Percentiles rank a stretch among this genome's conserved stretches.
These are phyloP conservation scores for Phocoena phocoena DNA, from an alignment of 2,113 vertebrate genomes.

Conservation along the genomic window DNA sequence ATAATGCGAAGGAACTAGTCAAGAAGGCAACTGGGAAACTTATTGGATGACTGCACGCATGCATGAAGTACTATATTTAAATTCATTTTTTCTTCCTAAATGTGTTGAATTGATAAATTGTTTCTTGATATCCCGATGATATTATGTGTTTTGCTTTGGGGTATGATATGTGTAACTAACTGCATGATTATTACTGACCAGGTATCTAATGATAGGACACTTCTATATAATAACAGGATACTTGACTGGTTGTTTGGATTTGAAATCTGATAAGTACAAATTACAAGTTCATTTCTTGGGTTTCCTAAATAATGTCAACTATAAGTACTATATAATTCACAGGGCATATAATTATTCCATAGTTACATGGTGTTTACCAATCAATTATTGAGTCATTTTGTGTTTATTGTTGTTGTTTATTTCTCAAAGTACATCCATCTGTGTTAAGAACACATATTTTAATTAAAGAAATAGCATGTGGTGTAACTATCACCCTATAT, in stretches of 20 bases:
- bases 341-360: slow-evolving; percentile 71
- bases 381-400: slow-evolving; percentile 71
- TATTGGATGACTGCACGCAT: background rate
- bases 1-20: background rate
- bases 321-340: slow-evolving; percentile 65
- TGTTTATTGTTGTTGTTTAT: slow-evolving; percentile 63
- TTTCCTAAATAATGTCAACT: slow-evolving; percentile 69
- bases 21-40: background rate
- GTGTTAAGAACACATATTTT: slow-evolving; percentile 9
- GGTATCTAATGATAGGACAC: slow-evolving; percentile 57
- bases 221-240: slow-evolving; percentile 68
- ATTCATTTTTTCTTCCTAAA: background rate
- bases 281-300: slow-evolving; percentile 66
- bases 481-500: background rate
- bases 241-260: slow-evolving; percentile 54
- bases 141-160: slow-evolving; percentile 21
- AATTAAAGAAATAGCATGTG: slow-evolving; percentile 35
- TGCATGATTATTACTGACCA: slow-evolving; percentile 47
- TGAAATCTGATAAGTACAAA: slow-evolving; percentile 69
- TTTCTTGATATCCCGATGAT: slow-evolving; percentile 44
- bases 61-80: slow-evolving; percentile 13
- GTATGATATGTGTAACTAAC: slow-evolving; percentile 49
- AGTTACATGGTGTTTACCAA: slow-evolving; percentile 70
- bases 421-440: slow-evolving; percentile 50
- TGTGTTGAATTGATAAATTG: background rate